phyloP scores from a whole-genome alignment of 1,140 invertebrate species.

The Drosophila kikkawai region DNA sequence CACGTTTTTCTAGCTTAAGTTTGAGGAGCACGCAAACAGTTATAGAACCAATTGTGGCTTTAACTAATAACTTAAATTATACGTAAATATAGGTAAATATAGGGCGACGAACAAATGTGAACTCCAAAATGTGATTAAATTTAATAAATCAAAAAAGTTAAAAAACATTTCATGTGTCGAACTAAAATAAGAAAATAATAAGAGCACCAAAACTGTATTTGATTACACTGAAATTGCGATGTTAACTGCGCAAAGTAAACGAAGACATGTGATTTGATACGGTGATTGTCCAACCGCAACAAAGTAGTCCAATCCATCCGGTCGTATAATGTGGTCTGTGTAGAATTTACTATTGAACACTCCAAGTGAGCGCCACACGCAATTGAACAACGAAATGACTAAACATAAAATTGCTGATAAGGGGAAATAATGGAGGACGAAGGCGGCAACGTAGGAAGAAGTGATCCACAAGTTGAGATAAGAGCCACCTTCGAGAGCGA shows the following conservation, averaged over 20 bases:
- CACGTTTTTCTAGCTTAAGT: background rate
- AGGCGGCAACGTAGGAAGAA: conserved; percentile 29
- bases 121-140: background rate
- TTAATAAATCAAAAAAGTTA: background rate
- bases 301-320: conserved; percentile 13
- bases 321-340: conserved; percentile 7
- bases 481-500: conserved; percentile 13
- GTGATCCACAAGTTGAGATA: conserved; percentile 39
- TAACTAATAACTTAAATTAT: background rate
- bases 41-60: background rate
- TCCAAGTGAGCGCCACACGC: conserved; percentile 15
- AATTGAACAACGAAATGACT: conserved; percentile 18
- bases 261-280: conserved; percentile 50
- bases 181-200: background rate
- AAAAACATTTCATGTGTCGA: background rate
- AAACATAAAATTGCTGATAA: conserved; percentile 27
- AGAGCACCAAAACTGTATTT: conserved; percentile 4
- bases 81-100: background rate
- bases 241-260: conserved; percentile 43
- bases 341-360: background rate
- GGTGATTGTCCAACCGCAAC: conserved; percentile 34
- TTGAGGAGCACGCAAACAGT: conserved; percentile 1
- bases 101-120: background rate
- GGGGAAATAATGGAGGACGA: conserved; percentile 6
- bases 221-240: conserved; percentile 15